phyloP scores from a whole-genome alignment of 2,797 vertebrate species.

The Champsocephalus gunnari region DNA sequence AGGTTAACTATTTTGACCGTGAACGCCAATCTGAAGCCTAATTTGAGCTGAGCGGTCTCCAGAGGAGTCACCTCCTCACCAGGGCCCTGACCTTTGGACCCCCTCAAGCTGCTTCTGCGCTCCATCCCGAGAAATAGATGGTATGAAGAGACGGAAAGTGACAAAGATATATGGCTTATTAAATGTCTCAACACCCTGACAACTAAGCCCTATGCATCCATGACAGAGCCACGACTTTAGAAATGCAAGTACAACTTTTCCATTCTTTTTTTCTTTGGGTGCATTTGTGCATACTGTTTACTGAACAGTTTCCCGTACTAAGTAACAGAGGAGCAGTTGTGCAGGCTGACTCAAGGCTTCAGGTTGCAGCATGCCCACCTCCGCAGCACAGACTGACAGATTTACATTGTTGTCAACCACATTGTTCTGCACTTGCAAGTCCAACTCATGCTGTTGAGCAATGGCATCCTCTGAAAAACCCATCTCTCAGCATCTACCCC shows the following conservation, averaged over 20 bases:
- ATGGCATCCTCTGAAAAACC: slow-evolving; percentile 55
- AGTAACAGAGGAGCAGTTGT: slow-evolving; percentile 65
- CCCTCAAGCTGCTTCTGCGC: slow-evolving; percentile 65
- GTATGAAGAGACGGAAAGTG: slow-evolving; percentile 33
- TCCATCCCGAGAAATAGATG: slow-evolving; percentile 61
- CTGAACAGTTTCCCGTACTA: slow-evolving; percentile 43
- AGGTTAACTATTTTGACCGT: slow-evolving; percentile 84
- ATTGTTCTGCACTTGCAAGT: slow-evolving; percentile 62
- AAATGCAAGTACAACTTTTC: slow-evolving; percentile 5
- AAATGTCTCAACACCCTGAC: slow-evolving; percentile 29
- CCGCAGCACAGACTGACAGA: slow-evolving; percentile 71
- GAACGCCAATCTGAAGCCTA: slow-evolving; percentile 76
- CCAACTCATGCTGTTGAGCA: slow-evolving; percentile 72
- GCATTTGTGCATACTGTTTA: slow-evolving; percentile 20
- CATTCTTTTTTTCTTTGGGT: background rate
- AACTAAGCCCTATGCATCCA: slow-evolving; percentile 1
- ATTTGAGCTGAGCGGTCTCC: slow-evolving; percentile 77
- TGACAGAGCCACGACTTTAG: background rate
- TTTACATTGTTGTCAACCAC: slow-evolving; percentile 76
- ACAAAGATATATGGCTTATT: slow-evolving; percentile 27
- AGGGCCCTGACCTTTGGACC: slow-evolving; percentile 73
- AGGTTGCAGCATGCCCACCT: slow-evolving; percentile 77
- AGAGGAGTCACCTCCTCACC: slow-evolving; percentile 66
- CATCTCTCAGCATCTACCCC: slow-evolving; percentile 66
- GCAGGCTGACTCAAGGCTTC: slow-evolving; percentile 62